phyloP scores from a whole-genome alignment of 1,140 invertebrate genomes.

The Solenopsis fugax region DNA sequence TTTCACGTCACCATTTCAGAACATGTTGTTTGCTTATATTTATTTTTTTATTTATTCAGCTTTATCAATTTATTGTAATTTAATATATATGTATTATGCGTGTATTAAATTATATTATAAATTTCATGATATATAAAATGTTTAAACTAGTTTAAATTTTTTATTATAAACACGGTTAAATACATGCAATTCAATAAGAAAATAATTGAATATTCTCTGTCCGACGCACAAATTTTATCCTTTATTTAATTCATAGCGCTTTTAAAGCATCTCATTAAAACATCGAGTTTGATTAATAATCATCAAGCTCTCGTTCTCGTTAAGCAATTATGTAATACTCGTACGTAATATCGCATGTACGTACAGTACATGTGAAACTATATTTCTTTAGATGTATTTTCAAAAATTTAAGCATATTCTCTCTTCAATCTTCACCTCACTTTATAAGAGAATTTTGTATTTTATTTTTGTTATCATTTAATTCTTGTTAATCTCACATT shows the following conservation, averaged over 20 bases:
- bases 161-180: not conserved
- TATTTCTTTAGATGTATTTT: not conserved
- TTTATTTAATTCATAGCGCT: slow-evolving; percentile 24
- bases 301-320: not conserved
- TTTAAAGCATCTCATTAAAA: not conserved
- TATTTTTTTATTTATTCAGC: not conserved
- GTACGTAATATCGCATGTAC: not conserved
- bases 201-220: slow-evolving; percentile 22
- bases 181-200: not conserved
- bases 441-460: not conserved
- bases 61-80: not conserved
- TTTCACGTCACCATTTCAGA: not conserved
- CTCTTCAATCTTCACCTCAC: not conserved
- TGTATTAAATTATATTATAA: not conserved
- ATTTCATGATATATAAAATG: not conserved
- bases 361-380: not conserved
- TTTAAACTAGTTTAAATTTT: slow-evolving; percentile 23
- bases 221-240: not conserved
- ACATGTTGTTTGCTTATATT: not conserved
- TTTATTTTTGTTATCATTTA: not conserved
- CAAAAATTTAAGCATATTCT: not conserved
- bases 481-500: not conserved
- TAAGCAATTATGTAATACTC: slow-evolving; percentile 3
- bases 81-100: not conserved
- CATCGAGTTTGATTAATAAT: not conserved